Percentiles rank a stretch among this genome's conserved stretches.
Conservation (phyloP, 2,113 vertebrate genomes). For the Cephalophus harveyi region DNA sequence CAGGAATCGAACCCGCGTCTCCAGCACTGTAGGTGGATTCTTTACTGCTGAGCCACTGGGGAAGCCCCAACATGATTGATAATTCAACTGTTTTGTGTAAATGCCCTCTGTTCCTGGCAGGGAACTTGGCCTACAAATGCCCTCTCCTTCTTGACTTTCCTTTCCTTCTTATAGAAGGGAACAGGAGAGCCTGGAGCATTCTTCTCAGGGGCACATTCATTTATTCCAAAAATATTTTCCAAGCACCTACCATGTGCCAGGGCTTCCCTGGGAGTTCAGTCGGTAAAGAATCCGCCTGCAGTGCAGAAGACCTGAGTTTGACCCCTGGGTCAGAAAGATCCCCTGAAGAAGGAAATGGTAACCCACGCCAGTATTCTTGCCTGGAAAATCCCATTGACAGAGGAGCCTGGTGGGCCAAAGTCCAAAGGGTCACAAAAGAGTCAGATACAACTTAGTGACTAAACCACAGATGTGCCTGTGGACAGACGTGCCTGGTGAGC, state of each 20-base stretch:
- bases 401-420: rapidly evolving
- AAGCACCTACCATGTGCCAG: background rate
- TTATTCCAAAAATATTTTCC: background rate
- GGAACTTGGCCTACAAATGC: background rate
- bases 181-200: background rate
- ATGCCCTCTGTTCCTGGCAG: background rate
- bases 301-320: background rate
- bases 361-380: background rate
- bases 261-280: background rate
- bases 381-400: background rate
- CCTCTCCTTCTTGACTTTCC: background rate
- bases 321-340: background rate
- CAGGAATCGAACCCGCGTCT: background rate
- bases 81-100: background rate
- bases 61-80: background rate
- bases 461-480: too few species aligned
- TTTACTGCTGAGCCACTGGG: background rate
- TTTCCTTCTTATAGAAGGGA: background rate
- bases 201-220: background rate
- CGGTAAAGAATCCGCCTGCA: background rate
- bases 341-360: background rate
- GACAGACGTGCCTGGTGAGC: background rate
- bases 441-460: too few species aligned
- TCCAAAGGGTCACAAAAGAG: too few species aligned
- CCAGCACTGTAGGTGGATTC: background rate